phyloP scores from a whole-genome alignment of 2,888 invertebrate species.

The Plagodis dolabraria region DNA sequence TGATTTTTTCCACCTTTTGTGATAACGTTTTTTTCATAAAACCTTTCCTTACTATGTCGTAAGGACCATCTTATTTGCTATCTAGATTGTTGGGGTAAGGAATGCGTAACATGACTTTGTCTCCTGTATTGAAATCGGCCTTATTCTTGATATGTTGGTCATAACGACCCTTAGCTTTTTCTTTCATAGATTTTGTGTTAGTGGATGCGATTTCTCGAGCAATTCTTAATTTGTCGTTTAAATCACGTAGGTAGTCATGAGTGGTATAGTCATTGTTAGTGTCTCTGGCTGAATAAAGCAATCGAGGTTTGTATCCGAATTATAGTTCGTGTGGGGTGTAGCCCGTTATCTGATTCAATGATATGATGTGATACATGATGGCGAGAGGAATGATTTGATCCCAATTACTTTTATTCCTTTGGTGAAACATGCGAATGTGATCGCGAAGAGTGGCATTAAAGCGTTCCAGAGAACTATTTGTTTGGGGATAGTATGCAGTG shows the following conservation, averaged over 20 bases:
- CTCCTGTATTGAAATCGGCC: constrained; percentile 36
- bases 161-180: constrained; percentile 48
- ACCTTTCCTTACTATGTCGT: no score
- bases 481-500: constrained; percentile 50
- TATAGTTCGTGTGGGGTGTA: constrained; percentile 46
- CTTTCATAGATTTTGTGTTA: constrained; percentile 32
- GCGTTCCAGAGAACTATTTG: constrained; percentile 44
- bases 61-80: constrained; percentile 18
- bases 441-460: constrained; percentile 39
- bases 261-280: background rate
- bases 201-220: constrained; percentile 39
- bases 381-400: constrained; percentile 49
- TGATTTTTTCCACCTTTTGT: no score
- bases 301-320: constrained; percentile 48
- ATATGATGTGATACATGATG: constrained; percentile 50
- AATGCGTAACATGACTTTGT: constrained; percentile 35
- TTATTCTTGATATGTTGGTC: constrained; percentile 38
- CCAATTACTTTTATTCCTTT: constrained; percentile 39
- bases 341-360: constrained; percentile 44
- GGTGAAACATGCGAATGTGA: constrained; percentile 48
- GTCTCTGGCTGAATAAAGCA: constrained; percentile 33
- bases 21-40: no score
- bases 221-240: constrained; percentile 44
- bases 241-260: constrained; percentile 41
- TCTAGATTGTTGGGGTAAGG: constrained; percentile 44